phyloP scores from a whole-genome alignment of 2,888 invertebrate genomes.

The Pogonocherus hispidulus region DNA sequence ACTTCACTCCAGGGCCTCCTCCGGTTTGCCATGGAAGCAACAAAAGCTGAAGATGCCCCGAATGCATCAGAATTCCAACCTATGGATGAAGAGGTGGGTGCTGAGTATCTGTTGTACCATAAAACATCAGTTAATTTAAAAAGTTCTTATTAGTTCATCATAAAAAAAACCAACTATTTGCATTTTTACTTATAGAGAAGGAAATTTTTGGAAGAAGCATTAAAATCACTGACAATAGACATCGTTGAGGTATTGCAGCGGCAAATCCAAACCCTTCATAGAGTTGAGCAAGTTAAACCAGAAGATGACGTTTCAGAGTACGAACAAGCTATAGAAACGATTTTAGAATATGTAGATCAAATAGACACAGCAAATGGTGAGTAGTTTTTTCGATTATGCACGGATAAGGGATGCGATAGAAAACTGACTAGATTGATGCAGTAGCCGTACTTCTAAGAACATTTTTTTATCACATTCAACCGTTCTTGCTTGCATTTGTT shows the following conservation, averaged over 20 bases:
- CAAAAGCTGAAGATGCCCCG: constrained; percentile 74
- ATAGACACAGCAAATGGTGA: constrained; percentile 86
- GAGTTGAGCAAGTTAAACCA: constrained; percentile 67
- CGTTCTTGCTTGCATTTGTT: no score
- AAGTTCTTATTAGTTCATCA: no score
- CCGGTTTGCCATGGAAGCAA: constrained; percentile 79
- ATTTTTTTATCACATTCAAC: no score
- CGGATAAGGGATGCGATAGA: no score
- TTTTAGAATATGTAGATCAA: constrained; percentile 80
- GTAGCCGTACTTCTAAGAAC: no score
- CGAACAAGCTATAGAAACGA: constrained; percentile 76
- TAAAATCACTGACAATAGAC: constrained; percentile 80
- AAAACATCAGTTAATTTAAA: no score
- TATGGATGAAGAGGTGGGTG: constrained; percentile 76
- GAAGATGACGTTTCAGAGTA: constrained; percentile 74
- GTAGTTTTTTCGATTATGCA: no score
- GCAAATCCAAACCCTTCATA: constrained; percentile 73
- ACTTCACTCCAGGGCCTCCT: constrained; percentile 72
- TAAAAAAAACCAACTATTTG: no score
- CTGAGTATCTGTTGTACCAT: not conserved
- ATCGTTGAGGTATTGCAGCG: constrained; percentile 77
- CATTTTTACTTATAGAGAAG: constrained; percentile 75
- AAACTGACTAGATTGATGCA: no score
- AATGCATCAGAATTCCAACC: constrained; percentile 70
- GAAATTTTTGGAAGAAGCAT: constrained; percentile 79